A percentile compares a stretch with the other conserved stretches of the same genome.
Evolutionary conservation across 2,888 invertebrate species (phyloP).

Genomic region (Octonoba sinensis): DNA sequence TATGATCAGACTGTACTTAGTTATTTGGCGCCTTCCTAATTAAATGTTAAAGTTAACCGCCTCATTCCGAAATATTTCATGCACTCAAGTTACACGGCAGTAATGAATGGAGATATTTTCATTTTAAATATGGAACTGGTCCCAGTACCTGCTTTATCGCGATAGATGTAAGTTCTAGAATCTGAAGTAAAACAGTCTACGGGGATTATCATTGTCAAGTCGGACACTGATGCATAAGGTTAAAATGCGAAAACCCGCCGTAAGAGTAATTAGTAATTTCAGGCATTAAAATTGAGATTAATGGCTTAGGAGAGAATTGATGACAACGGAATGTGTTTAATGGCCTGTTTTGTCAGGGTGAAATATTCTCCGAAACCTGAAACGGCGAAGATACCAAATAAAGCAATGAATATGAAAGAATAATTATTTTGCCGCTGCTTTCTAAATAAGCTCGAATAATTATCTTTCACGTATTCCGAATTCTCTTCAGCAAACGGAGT

Average conservation of each 20-base stretch:
- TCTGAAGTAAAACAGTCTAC: conserved; percentile 61
- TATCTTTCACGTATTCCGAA: conserved; percentile 22
- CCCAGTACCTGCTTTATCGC: conserved; percentile 39
- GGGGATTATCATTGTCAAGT: conserved; percentile 63
- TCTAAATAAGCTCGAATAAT: conserved; percentile 38
- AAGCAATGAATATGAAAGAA: conserved; percentile 62
- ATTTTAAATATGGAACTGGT: conserved; percentile 8
- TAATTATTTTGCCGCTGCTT: conserved; percentile 41
- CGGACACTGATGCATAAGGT: conserved; percentile 49
- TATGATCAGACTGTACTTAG: no score
- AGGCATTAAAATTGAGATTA: conserved; percentile 62
- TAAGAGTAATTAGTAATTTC: conserved; percentile 61
- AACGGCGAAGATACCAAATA: conserved; percentile 62
- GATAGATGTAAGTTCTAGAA: conserved; percentile 48
- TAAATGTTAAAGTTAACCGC: no score
- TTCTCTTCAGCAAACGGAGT: background rate
- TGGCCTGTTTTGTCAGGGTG: conserved; percentile 61
- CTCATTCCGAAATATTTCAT: no score
- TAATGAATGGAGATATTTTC: background rate
- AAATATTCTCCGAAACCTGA: conserved; percentile 62
- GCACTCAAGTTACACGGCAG: no score
- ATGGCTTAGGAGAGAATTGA: conserved; percentile 52
- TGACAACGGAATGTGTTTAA: conserved; percentile 63
- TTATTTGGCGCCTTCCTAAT: no score
- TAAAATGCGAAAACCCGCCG: conserved; percentile 41